Evolutionary conservation across 2,113 vertebrate genomes (phyloP), one percentile per base, ranked within the genome.

Genomic region (Limnothrissa miodon): DNA sequence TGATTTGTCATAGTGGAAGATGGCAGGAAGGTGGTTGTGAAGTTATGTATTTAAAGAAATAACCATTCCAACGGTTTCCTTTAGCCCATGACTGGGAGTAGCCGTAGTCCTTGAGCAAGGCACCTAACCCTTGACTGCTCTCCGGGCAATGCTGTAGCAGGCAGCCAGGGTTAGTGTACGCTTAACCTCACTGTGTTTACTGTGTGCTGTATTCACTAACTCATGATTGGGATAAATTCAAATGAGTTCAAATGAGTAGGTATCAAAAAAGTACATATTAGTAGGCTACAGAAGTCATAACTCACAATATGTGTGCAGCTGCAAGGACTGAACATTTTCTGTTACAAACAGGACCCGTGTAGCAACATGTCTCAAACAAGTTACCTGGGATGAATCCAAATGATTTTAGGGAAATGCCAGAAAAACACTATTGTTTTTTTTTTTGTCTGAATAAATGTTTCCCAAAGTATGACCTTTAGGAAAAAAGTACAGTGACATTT

Each of bases 401-500:
- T 10, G 11, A 74, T 74, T 74, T 33, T 17, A 74, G 13, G 29
- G 13, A 62, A 62, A 29, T 62, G 59, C 59, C 7, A 62, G 59
- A 62, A 29, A 62, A 62, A 62, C 11, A 29, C 59, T 7, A 62
- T 29, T 62, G 59, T 19, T 19, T 13, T 48, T 56, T n/a, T 74
- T 70, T 74, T 36, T 5, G 29, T 15, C 13, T 36, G 66, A 74
- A 74, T 33, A 74, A 33, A 15, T 74, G 66, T 74, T 74, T 74
- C 51, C 36, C 36, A 74, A 74, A 8, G 10, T 36, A 74, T 36
- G 33, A 74, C 66, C 66, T 74, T 74, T 74, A 29, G 36, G 66
- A 11, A 74, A n/a, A 74, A 74, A 74, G 25, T 74, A 74, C 66
- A 74, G 66, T 74, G 66, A 33, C 29, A 74, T 74, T 74, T 36